Evolutionary conservation across 2,888 invertebrate species (phyloP), one percentile per base, ranked within the genome.

Genomic region (Himalopsyche japonica): DNA sequence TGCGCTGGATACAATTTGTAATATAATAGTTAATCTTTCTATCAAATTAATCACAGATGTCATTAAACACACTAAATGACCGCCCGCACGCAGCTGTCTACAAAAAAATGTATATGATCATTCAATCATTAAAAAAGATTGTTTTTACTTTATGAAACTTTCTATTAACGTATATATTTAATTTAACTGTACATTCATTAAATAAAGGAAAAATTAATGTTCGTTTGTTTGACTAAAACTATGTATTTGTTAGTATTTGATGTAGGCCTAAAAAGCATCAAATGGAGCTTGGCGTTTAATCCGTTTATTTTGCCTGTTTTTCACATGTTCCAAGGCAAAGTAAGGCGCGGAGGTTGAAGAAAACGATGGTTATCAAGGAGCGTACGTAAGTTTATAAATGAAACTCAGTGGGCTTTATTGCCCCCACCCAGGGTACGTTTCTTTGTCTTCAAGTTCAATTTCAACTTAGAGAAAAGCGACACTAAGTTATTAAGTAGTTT

Each of bases 401-500:
- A 20, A 43, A 34, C 70, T 81, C 24, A 27, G 20, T 37, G 48
- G 70, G 64, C 47, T 85, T 85, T 85, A 82, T 83, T 81, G 76
- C 79, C 81, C 70, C 83, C 76, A 8, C 34, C 78, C 70, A 37
- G 76, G 47, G 49, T 30, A 57, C 79, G 77, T 84, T 86, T 86
- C 87, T 87, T 86, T 87, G 86, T 86, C 86, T 82, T 85, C 81
- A 76, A 76, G 83, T 87, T 86, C 85, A 87, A 86, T 87, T 86
- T 81, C 79, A 86, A 87, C 80, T 84, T 81, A 48, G 82, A 81
- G 79, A 80, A 85, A 86, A 80, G 85, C 83, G 86, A 86, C 85
- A 80, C 79, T 86, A 86, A 87, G 86, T 86, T 86, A 86, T 84
- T 81, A 82, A 85, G 82, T 86, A 86, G 87, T 87, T 86, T 87